These are phyloP conservation scores for Lineus longissimus DNA, from an alignment of 1,140 invertebrate species.

Conservation along the genomic window DNA sequence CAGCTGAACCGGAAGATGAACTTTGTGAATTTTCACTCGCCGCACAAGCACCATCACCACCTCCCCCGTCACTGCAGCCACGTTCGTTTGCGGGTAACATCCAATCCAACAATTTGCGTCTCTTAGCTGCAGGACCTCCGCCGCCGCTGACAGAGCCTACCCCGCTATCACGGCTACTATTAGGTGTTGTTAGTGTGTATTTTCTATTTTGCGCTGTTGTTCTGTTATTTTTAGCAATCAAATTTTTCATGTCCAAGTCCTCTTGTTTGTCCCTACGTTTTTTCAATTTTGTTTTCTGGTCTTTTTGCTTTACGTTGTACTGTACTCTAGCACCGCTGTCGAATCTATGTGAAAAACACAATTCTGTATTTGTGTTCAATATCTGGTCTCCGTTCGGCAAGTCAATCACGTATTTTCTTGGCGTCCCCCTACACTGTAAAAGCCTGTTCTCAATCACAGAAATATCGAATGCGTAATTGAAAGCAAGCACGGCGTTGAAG, in stretches of 20 bases:
- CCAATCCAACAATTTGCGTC: background rate
- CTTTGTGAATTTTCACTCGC: background rate
- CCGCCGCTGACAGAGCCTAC: background rate
- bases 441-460: background rate
- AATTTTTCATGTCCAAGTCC: background rate
- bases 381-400: background rate
- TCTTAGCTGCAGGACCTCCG: background rate
- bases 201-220: no score
- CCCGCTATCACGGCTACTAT: background rate
- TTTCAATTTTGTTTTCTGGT: slow-evolving; percentile 1
- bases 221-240: background rate
- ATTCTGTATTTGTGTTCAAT: background rate
- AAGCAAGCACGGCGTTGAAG: background rate
- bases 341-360: background rate
- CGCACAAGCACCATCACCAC: background rate
- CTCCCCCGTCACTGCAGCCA: no score
- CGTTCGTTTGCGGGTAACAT: background rate
- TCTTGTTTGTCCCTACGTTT: background rate
- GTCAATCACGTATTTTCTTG: background rate
- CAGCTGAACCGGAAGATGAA: background rate
- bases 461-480: background rate
- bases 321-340: background rate
- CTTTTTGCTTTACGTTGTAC: background rate
- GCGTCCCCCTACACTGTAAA: background rate
- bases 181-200: background rate